Evolutionary conservation across 1,140 invertebrate genomes (phyloP), one percentile per base, ranked within the genome.

Genomic region (Bombus pascuorum): DNA sequence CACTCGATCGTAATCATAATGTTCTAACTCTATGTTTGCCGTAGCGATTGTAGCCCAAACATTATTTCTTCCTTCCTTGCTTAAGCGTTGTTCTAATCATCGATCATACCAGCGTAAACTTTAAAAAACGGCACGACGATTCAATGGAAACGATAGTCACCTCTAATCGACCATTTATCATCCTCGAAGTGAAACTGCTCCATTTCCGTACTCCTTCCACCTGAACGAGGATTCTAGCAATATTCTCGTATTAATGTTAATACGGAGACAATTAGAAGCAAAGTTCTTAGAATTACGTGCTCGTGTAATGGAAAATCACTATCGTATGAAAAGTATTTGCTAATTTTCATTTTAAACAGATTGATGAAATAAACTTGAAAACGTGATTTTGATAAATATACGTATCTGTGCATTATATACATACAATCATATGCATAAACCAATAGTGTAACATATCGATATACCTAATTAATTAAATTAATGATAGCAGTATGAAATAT

Each of bases 101-200:
- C 77, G 34, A 25, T 34, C 37, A 10, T n/a, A n/a, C 25, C 10
- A 28, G 1, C 18, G 32, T 37, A 68, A 34, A 37, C 34, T 22
- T 34, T 32, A 32, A n/a, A 28, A 22, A 32, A 1, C 6, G 47
- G 5, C 18, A 53, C 18, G 47, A 53, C 47, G 47, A 53, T 53
- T 53, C 47, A 22, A 22, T 53, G 18, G 18, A 53, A 53, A 53
- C 18, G 47, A 53, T 53, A 53, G 47, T 53, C 18, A 8, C 47
- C 47, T 53, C 47, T 89, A 89, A 87, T 89, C 77, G 72, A 32
- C 73, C 87, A 80, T 89, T 89, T 87, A 80, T 85, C 86, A 85
- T 87, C 32, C 13, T 39, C 47, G 65, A 78, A 57, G 39, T 88
- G 65, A 15, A 79, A 68, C n/a, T 1, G 18, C 47, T 22, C 47